Evolutionary conservation across 2,113 vertebrate species (phyloP).

Genomic region (Rhabdomys dilectus): DNA sequence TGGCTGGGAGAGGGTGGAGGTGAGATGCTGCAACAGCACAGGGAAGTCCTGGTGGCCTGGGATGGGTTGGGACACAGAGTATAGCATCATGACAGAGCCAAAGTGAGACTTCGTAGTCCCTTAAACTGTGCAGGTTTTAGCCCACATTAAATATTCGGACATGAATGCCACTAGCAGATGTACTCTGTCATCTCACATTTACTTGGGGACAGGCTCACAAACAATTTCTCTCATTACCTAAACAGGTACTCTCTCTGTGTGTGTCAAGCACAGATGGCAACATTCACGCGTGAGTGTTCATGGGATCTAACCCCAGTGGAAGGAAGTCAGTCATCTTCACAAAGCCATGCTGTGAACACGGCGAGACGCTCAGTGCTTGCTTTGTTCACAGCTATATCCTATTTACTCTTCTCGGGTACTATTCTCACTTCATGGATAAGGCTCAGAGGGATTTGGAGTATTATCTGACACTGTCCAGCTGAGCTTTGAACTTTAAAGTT

Average conservation of each 20-base stretch:
- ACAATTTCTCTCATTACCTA: neutral
- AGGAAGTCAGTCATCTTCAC: neutral
- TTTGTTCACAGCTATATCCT: neutral
- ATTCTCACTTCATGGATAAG: neutral
- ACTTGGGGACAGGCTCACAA: neutral
- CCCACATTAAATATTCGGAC: neutral
- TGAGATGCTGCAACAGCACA: fast-evolving
- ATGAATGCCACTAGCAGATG: neutral
- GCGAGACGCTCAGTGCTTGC: neutral
- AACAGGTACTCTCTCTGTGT: neutral
- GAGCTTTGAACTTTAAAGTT: neutral
- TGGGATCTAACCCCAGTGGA: fast-evolving
- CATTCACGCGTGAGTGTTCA: neutral
- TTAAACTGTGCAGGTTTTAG: neutral
- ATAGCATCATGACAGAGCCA: neutral
- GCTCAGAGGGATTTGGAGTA: constrained; percentile 43
- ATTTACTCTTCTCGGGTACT: neutral
- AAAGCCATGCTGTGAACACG: neutral
- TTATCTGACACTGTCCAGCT: neutral
- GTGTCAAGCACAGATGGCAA: neutral
- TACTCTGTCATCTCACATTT: neutral
- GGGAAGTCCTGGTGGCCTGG: neutral
- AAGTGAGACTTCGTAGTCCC: neutral
- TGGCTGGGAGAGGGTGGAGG: neutral
- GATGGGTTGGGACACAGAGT: neutral